Evolutionary conservation across 2,888 invertebrate genomes (phyloP).

Genomic region (Seira musarum): DNA sequence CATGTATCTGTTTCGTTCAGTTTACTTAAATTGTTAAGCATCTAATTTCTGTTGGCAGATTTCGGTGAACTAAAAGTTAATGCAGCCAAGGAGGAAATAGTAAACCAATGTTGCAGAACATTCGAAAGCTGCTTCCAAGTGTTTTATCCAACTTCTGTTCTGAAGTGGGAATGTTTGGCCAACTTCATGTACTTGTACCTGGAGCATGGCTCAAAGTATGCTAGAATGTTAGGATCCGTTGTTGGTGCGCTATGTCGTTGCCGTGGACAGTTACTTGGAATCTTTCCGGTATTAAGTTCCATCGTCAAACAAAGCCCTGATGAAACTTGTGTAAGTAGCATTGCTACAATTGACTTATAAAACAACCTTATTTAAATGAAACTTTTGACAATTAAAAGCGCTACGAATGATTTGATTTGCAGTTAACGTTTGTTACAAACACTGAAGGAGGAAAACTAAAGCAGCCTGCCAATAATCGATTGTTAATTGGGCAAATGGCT

Average conservation of each 20-base stretch:
- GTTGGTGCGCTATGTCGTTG: slow-evolving; percentile 68
- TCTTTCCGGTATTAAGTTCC: slow-evolving; percentile 67
- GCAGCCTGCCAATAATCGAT: slow-evolving; percentile 65
- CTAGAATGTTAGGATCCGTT: slow-evolving; percentile 67
- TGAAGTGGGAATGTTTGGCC: slow-evolving; percentile 91
- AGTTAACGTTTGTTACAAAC: slow-evolving; percentile 67
- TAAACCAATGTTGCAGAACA: slow-evolving; percentile 92
- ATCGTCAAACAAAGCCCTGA: slow-evolving; percentile 67
- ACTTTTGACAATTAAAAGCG: too few species aligned
- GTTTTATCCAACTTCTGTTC: slow-evolving; percentile 93
- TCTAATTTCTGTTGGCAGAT: slow-evolving; percentile 28
- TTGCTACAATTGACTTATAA: too few species aligned
- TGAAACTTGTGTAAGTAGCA: slow-evolving; percentile 65
- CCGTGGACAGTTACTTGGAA: slow-evolving; percentile 67
- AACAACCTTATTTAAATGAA: slow-evolving; percentile 3
- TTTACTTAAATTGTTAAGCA: too few species aligned
- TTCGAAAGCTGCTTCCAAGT: slow-evolving; percentile 95
- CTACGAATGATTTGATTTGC: slow-evolving; percentile 2
- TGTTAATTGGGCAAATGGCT: slow-evolving; percentile 69
- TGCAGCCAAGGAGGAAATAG: slow-evolving; percentile 75
- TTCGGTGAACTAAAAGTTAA: slow-evolving; percentile 37
- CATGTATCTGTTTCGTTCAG: neutral
- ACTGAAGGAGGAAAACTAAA: slow-evolving; percentile 67
- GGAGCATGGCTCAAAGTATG: slow-evolving; percentile 65
- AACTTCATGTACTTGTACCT: slow-evolving; percentile 68